These are phyloP conservation scores for Rhynchonycteris naso DNA, from an alignment of 2,797 vertebrate species.

Conservation along the genomic window DNA sequence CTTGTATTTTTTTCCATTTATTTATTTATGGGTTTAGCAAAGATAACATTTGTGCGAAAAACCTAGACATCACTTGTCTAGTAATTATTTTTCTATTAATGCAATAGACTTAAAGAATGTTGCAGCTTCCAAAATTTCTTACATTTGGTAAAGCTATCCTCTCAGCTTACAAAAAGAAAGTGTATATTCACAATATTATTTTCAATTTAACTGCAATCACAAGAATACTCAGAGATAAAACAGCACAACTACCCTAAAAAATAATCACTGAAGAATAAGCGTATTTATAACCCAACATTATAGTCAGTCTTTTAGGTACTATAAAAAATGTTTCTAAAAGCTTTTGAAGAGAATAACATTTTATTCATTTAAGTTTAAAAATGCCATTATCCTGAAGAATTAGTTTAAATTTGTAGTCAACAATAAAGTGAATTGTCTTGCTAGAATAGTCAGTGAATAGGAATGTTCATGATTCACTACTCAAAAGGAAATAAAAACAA, in stretches of 20 bases:
- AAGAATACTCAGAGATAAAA: background rate
- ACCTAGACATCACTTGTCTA: background rate
- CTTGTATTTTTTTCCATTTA: background rate
- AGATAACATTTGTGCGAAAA: background rate
- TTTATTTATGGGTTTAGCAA: background rate
- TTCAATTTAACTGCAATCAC: background rate
- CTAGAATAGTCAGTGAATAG: conserved; percentile 27
- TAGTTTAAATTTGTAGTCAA: background rate
- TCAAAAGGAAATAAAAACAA: conserved; percentile 33
- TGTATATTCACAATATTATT: background rate
- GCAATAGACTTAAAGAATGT: background rate
- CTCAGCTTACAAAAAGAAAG: background rate
- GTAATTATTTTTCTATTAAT: background rate
- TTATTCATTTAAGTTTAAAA: conserved; percentile 33
- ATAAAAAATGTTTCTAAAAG: background rate
- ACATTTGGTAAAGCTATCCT: background rate
- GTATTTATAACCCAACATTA: background rate
- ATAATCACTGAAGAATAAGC: background rate
- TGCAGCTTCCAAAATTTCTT: background rate
- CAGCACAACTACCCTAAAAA: background rate
- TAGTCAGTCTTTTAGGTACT: conserved; percentile 5
- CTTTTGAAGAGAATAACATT: conserved; percentile 46
- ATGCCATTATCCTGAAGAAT: background rate
- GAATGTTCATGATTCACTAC: background rate
- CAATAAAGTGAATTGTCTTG: conserved; percentile 14